A percentile compares a stretch with the other conserved stretches of the same genome.
These are phyloP conservation scores for Muscicapa adusta DNA, from an alignment of 2,113 vertebrate species.

Conservation along the genomic window DNA sequence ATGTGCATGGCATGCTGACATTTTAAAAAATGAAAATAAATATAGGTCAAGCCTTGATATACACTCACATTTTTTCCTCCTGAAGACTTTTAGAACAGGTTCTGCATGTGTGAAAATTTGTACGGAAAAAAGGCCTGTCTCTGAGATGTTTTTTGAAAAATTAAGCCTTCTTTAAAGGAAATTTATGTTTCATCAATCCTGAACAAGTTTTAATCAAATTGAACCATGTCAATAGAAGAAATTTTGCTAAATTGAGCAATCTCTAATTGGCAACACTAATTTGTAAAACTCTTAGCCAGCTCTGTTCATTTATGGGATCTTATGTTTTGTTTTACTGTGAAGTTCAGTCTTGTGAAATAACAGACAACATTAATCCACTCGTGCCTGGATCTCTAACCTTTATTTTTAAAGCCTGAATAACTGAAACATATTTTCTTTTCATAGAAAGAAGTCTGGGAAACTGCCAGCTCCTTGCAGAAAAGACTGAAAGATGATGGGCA, in stretches of 20 bases:
- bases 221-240: not conserved
- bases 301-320: not conserved
- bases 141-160: not conserved
- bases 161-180: not conserved
- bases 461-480: not conserved
- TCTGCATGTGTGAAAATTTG: not conserved
- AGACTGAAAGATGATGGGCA: not conserved
- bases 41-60: not conserved
- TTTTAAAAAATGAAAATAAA: not conserved
- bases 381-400: not conserved
- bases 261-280: not conserved
- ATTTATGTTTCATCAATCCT: not conserved
- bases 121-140: not conserved
- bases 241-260: not conserved
- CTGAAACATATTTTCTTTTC: slow-evolving; percentile 12
- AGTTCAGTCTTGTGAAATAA: not conserved
- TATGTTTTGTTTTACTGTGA: not conserved
- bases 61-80: not conserved
- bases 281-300: not conserved
- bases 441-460: not conserved
- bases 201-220: not conserved
- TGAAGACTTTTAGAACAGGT: not conserved
- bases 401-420: not conserved
- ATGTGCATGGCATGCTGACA: not conserved
- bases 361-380: not conserved